These are phyloP conservation scores for Pherbina coryleti DNA, from an alignment of 2,888 invertebrate genomes.

Conservation along the genomic window DNA sequence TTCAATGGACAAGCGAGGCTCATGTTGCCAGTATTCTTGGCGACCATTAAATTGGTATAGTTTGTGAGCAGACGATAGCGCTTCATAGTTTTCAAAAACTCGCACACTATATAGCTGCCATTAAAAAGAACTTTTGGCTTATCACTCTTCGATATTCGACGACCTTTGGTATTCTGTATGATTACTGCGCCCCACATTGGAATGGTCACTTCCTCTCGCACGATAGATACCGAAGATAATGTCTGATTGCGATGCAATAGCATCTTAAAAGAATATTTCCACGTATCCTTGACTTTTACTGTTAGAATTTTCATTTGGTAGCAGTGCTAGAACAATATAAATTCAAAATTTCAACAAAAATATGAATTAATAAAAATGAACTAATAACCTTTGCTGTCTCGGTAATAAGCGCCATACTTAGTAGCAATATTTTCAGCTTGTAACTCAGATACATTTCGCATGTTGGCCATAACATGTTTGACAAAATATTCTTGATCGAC, in stretches of 20 bases:
- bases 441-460: too few relatives aligned
- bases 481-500: too few relatives aligned
- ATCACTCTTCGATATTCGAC: conserved; percentile 37
- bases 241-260: conserved; percentile 54
- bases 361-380: too few relatives aligned
- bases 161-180: conserved; percentile 50
- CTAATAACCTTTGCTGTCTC: too few relatives aligned
- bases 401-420: too few relatives aligned
- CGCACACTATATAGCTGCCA: conserved; percentile 55
- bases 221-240: conserved; percentile 54
- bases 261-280: conserved; percentile 53
- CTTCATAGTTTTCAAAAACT: conserved; percentile 57
- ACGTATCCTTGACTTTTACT: conserved; percentile 50
- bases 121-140: conserved; percentile 55
- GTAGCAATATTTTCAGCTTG: too few relatives aligned
- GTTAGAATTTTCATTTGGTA: conserved; percentile 55
- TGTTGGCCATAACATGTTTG: too few relatives aligned
- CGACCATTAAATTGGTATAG: conserved; percentile 41
- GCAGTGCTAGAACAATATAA: conserved; percentile 51
- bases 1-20: conserved; percentile 58
- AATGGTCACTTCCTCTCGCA: conserved; percentile 54
- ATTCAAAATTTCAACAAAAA: too few relatives aligned
- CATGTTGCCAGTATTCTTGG: conserved; percentile 56
- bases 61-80: conserved; percentile 56
- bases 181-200: conserved; percentile 58